phyloP scores from a whole-genome alignment of 2,797 vertebrate species.

The Pipistrellus nathusii region DNA sequence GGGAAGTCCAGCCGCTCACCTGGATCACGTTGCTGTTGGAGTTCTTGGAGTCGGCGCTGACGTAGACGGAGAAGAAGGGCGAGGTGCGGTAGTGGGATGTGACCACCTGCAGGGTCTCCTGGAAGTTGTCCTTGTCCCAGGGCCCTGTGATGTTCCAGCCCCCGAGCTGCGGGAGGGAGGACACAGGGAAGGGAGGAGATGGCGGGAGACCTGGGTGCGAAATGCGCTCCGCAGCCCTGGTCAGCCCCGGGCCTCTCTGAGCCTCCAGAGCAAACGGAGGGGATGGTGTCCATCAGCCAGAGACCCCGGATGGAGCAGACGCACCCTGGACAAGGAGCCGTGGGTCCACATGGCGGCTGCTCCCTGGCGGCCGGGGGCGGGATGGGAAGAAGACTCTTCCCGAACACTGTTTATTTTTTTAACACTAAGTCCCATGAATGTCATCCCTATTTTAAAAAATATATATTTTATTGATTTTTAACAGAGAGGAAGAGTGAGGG shows the following conservation, averaged over 20 bases:
- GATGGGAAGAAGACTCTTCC: background rate
- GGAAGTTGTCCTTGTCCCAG: constrained; percentile 94
- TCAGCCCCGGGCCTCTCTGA: background rate
- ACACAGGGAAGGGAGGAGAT: background rate
- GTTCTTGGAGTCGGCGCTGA: constrained; percentile 97
- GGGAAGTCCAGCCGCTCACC: constrained; percentile 85
- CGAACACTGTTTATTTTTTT: rapidly evolving
- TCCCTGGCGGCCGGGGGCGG: background rate
- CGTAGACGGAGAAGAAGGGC: constrained; percentile 96
- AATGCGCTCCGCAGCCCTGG: background rate
- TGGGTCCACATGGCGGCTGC: rapidly evolving
- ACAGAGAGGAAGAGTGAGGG: too few relatives aligned
- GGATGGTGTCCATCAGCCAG: background rate
- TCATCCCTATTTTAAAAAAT: background rate
- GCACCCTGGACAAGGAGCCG: background rate
- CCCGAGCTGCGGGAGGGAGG: constrained; percentile 90
- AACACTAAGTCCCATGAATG: background rate
- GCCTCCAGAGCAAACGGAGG: background rate
- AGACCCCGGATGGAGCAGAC: rapidly evolving
- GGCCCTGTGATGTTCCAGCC: constrained; percentile 94
- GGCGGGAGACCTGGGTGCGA: rapidly evolving
- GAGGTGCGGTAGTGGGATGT: constrained; percentile 93
- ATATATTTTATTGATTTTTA: too few relatives aligned
- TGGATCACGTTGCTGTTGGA: constrained; percentile 98
- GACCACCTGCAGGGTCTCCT: constrained; percentile 92